phyloP scores from a whole-genome alignment of 64 coral and sea anemone species.

The Porites australiensis region DNA sequence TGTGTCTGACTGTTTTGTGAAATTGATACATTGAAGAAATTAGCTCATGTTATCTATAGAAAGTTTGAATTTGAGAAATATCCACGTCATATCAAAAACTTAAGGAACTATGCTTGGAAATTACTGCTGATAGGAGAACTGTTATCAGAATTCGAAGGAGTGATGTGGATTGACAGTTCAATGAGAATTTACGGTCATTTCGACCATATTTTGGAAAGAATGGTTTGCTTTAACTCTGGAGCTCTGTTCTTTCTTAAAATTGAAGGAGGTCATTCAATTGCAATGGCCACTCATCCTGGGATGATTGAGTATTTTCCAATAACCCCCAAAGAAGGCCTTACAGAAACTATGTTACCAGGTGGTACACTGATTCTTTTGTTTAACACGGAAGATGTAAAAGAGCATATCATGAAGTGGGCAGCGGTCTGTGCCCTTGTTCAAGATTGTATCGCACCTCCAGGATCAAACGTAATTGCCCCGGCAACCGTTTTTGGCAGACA shows the following conservation, averaged over 20 bases:
- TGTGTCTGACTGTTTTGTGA: too few species aligned
- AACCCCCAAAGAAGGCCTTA: neutral
- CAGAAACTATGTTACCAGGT: neutral
- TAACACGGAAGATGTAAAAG: constrained; percentile 47
- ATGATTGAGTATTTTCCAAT: constrained; percentile 75
- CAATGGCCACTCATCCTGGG: constrained; percentile 25
- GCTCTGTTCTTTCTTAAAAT: constrained; percentile 31
- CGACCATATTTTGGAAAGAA: constrained; percentile 7
- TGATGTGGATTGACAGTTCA: constrained; percentile 58
- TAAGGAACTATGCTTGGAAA: constrained; percentile 74
- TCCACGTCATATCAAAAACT: constrained; percentile 50
- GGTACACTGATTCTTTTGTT: constrained; percentile 47
- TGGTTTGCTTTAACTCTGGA: constrained; percentile 23
- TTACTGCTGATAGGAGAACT: constrained; percentile 39
- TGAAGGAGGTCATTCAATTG: neutral
- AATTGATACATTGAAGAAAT: neutral
- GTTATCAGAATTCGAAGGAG: constrained; percentile 58
- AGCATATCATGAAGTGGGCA: constrained; percentile 55
- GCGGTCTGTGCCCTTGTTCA: constrained; percentile 36
- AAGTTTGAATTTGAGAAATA: constrained; percentile 65
- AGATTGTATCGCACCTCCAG: constrained; percentile 63
- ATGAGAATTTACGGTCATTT: constrained; percentile 7
- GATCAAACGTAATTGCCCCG: neutral
- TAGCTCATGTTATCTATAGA: constrained; percentile 49
- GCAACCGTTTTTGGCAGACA: constrained; percentile 5